These are phyloP conservation scores for Teleogryllus occipitalis DNA, from an alignment of 1,140 invertebrate species.

Conservation along the genomic window DNA sequence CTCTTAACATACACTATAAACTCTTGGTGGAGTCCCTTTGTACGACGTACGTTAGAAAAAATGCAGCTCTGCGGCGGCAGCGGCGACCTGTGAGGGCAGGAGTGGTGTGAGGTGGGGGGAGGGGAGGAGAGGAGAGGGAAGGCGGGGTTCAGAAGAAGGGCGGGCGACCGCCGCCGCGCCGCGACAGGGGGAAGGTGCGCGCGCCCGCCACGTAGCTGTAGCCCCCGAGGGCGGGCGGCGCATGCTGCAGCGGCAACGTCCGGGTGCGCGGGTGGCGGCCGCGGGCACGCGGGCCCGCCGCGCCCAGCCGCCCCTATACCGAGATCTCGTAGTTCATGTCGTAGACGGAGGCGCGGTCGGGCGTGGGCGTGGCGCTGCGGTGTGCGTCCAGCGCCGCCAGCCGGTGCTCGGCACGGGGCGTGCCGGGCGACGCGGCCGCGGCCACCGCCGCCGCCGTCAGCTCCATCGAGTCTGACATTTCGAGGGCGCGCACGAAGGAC, in stretches of 20 bases:
- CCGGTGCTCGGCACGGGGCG: slow-evolving; percentile 32
- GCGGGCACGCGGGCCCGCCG: neutral
- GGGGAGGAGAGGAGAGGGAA: neutral
- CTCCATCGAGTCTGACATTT: slow-evolving; percentile 80
- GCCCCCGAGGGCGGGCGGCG: neutral
- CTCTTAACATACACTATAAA: neutral
- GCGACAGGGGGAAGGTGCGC: slow-evolving; percentile 19
- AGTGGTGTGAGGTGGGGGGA: neutral
- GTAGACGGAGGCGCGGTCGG: slow-evolving; percentile 79
- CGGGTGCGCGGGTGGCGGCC: slow-evolving; percentile 14
- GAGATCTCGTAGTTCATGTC: slow-evolving; percentile 96
- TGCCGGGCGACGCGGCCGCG: slow-evolving; percentile 31
- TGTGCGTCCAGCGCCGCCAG: slow-evolving; percentile 27
- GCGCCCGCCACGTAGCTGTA: slow-evolving; percentile 17
- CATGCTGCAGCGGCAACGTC: slow-evolving; percentile 16
- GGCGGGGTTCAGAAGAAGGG: neutral
- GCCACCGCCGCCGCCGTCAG: slow-evolving; percentile 35
- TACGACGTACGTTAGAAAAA: neutral
- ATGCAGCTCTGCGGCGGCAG: neutral
- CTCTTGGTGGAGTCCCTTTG: neutral
- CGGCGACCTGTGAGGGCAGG: neutral
- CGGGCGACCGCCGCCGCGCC: slow-evolving; percentile 11
- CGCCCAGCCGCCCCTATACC: slow-evolving; percentile 46
- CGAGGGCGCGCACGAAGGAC: slow-evolving; percentile 84
- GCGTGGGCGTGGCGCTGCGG: slow-evolving; percentile 49